Evolutionary conservation across 2,888 invertebrate genomes (phyloP).

Genomic region (Pollenia griseotomentosa): DNA sequence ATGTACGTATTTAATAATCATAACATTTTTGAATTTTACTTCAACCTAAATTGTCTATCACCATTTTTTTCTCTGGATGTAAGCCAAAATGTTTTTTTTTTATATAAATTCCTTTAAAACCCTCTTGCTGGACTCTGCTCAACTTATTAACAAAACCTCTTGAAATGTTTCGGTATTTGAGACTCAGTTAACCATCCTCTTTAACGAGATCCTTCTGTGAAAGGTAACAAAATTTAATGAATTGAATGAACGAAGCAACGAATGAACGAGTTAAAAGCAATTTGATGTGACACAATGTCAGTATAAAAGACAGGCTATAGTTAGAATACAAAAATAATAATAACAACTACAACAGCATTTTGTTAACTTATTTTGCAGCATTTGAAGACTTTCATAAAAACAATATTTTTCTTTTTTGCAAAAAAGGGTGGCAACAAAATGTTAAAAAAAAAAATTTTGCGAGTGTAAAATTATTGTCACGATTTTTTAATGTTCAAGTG

Average conservation of each 20-base stretch:
- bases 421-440: background rate
- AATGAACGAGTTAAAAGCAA: slow-evolving; percentile 62
- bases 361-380: slow-evolving; percentile 10
- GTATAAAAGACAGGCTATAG: slow-evolving; percentile 50
- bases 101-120: no score
- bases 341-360: slow-evolving; percentile 25
- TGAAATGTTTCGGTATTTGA: slow-evolving; percentile 21
- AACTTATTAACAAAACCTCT: background rate
- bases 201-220: slow-evolving; percentile 27
- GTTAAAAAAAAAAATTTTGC: slow-evolving; percentile 38
- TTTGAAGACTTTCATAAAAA: background rate
- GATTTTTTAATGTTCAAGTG: slow-evolving; percentile 74
- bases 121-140: no score
- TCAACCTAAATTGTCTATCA: no score
- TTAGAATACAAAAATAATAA: slow-evolving; percentile 1
- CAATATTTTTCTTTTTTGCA: background rate
- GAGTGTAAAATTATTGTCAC: slow-evolving; percentile 73
- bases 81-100: no score
- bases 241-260: slow-evolving; percentile 34
- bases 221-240: slow-evolving; percentile 58
- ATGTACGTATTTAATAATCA: no score
- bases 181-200: slow-evolving; percentile 25
- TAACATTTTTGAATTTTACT: no score
- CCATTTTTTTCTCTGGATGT: no score
- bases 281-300: slow-evolving; percentile 68